Percentiles rank a stretch among this genome's conserved stretches.
phyloP scores from a whole-genome alignment of 2,113 vertebrate species.

The Crotalus viridis region DNA sequence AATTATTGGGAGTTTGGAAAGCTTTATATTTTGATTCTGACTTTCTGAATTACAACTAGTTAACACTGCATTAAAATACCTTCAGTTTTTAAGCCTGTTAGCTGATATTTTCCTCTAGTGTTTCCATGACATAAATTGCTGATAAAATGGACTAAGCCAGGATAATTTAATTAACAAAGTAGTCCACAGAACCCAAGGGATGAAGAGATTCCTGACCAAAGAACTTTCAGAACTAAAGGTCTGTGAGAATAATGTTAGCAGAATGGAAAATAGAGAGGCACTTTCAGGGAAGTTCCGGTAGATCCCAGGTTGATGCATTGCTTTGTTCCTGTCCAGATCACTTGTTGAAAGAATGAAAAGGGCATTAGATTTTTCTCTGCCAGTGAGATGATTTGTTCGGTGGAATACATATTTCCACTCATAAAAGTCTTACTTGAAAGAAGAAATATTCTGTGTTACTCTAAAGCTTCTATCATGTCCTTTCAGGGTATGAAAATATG shows the following conservation, averaged over 20 bases:
- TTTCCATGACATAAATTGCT: neutral
- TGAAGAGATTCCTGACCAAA: neutral
- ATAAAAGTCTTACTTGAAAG: neutral
- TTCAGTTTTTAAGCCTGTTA: constrained; percentile 30
- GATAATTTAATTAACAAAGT: constrained; percentile 18
- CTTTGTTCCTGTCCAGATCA: neutral
- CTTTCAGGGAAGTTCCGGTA: neutral
- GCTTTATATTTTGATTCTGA: neutral
- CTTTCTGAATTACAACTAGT: constrained; percentile 30
- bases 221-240: neutral
- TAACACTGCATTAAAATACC: constrained; percentile 3
- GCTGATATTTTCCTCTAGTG: constrained; percentile 31
- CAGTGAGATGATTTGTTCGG: too few species aligned
- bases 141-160: constrained; percentile 50
- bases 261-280: neutral
- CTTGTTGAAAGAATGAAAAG: neutral
- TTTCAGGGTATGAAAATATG: neutral
- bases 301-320: neutral
- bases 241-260: neutral
- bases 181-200: neutral
- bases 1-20: constrained; percentile 34
- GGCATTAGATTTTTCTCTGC: neutral
- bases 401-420: neutral
- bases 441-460: neutral
- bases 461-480: too few species aligned